Evolutionary conservation across 2,888 invertebrate species (phyloP).

Genomic region (Agrotis clavis): DNA sequence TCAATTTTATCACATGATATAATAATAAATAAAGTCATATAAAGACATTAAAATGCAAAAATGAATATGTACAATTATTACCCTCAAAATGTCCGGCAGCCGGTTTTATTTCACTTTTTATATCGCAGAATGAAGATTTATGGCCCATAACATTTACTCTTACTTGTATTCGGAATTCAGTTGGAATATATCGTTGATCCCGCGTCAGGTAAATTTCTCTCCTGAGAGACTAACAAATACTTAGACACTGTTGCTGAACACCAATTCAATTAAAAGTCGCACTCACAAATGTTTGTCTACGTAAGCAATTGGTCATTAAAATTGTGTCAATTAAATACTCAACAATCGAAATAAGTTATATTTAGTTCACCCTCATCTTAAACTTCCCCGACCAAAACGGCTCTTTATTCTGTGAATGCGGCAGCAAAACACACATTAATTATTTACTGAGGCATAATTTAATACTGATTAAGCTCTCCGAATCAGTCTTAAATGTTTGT

Average conservation of each 20-base stretch:
- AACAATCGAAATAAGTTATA: not conserved
- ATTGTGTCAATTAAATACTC: not conserved
- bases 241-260: conserved; percentile 35
- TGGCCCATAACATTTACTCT: conserved; percentile 53
- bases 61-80: conserved; percentile 48
- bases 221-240: conserved; percentile 15
- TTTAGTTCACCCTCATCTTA: not conserved
- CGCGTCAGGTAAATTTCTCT: conserved; percentile 26
- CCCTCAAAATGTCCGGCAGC: conserved; percentile 37
- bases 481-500: conserved; percentile 35
- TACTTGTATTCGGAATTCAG: conserved; percentile 36
- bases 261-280: conserved; percentile 48
- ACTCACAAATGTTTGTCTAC: not conserved
- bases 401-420: not conserved
- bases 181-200: conserved; percentile 35
- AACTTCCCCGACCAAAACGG: not conserved
- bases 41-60: conserved; percentile 44
- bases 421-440: conserved; percentile 16
- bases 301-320: not conserved
- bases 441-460: conserved; percentile 32
- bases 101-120: conserved; percentile 59
- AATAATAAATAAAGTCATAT: conserved; percentile 31
- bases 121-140: conserved; percentile 53
- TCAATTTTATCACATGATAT: conserved; percentile 22
- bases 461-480: conserved; percentile 51